phyloP scores from a whole-genome alignment of 2,113 vertebrate genomes.

The Trinectes maculatus region DNA sequence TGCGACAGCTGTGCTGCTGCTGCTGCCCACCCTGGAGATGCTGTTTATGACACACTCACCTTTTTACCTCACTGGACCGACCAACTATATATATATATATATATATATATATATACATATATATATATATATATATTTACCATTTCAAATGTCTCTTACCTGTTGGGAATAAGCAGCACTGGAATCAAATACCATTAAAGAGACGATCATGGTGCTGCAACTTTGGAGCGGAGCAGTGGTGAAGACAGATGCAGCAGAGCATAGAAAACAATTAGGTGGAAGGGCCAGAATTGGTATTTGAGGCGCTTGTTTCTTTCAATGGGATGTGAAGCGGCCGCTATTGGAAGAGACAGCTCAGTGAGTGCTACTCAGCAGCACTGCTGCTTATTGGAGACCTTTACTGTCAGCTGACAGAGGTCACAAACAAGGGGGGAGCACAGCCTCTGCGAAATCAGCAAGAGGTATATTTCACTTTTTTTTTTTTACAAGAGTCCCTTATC shows the following conservation, averaged over 20 bases:
- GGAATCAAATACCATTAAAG: constrained; percentile 45
- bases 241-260: constrained; percentile 64
- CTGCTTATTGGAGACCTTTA: constrained; percentile 72
- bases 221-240: constrained; percentile 41
- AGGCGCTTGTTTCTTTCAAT: constrained; percentile 67
- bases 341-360: constrained; percentile 70
- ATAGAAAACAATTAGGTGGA: constrained; percentile 70
- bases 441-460: constrained; percentile 51
- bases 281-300: constrained; percentile 62
- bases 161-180: constrained; percentile 30
- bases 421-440: constrained; percentile 57
- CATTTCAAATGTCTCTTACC: constrained; percentile 29
- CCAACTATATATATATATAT: not conserved
- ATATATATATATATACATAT: not conserved
- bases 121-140: not conserved
- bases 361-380: constrained; percentile 56
- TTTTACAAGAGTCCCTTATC: not conserved
- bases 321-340: constrained; percentile 51
- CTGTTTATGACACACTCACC: constrained; percentile 52
- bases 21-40: constrained; percentile 88
- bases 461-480: constrained; percentile 20
- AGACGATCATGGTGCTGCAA: constrained; percentile 35
- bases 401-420: constrained; percentile 71
- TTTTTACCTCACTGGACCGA: not conserved
- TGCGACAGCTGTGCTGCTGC: constrained; percentile 88